Conservation (phyloP, 2,113 vertebrate genomes). For the Fulica atra region DNA sequence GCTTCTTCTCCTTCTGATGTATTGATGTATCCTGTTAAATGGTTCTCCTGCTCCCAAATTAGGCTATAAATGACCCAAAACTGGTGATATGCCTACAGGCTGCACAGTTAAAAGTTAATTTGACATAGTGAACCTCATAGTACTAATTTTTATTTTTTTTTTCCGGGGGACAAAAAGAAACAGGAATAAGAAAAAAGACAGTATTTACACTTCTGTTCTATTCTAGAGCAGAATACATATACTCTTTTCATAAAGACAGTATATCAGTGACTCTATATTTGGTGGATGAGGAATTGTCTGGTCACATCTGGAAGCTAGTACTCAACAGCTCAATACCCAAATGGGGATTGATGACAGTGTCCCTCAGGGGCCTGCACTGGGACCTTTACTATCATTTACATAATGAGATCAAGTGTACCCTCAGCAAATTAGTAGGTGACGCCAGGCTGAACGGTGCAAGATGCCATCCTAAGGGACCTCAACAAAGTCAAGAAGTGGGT, state of each 20-base stretch:
- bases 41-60: neutral
- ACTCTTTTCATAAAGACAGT: neutral
- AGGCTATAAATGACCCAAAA: neutral
- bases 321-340: too few species aligned
- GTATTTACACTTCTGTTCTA: neutral
- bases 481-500: too few species aligned
- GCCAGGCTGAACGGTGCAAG: too few species aligned
- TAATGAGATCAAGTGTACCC: too few species aligned
- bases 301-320: too few species aligned
- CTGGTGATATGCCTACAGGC: neutral
- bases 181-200: neutral
- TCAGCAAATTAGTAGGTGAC: too few species aligned
- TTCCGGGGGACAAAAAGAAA: fast-evolving
- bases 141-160: neutral
- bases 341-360: too few species aligned
- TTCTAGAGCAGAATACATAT: neutral
- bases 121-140: neutral
- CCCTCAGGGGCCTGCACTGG: too few species aligned
- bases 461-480: too few species aligned
- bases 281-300: too few species aligned
- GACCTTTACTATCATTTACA: too few species aligned
- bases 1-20: neutral
- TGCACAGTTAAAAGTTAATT: neutral
- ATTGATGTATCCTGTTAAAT: neutral
- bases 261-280: neutral